phyloP scores from a whole-genome alignment of 2,888 invertebrate genomes.

The Agrochola circellaris region DNA sequence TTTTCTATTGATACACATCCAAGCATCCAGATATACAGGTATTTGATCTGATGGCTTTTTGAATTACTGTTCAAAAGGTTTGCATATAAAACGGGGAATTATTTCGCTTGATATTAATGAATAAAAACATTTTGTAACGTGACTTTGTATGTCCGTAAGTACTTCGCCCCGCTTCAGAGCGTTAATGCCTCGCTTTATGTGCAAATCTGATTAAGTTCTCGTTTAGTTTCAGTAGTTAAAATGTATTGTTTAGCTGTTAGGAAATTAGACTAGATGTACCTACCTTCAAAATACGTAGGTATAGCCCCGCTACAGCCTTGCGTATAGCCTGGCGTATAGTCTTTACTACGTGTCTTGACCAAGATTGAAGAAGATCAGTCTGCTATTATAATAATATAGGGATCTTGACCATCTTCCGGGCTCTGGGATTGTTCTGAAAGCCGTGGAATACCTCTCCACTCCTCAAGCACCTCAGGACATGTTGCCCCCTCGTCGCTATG shows the following conservation, averaged over 20 bases:
- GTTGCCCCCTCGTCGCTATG: too few relatives aligned
- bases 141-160: background rate
- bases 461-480: too few relatives aligned
- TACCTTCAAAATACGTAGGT: too few relatives aligned
- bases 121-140: conserved; percentile 15
- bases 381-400: too few relatives aligned
- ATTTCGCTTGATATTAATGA: background rate
- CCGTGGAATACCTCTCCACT: too few relatives aligned
- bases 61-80: conserved; percentile 28
- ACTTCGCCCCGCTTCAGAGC: background rate
- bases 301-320: too few relatives aligned
- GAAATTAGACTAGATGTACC: background rate
- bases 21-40: conserved; percentile 67
- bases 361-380: background rate
- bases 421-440: too few relatives aligned
- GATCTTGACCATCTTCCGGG: too few relatives aligned
- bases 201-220: conserved; percentile 19
- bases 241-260: background rate
- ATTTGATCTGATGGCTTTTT: conserved; percentile 32
- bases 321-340: background rate
- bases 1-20: conserved; percentile 64
- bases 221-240: background rate
- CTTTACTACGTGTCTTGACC: background rate
- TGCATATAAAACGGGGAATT: conserved; percentile 42
- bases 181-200: conserved; percentile 12